Evolutionary conservation across 2,113 vertebrate species (phyloP).

Genomic region (Platichthys stellatus): DNA sequence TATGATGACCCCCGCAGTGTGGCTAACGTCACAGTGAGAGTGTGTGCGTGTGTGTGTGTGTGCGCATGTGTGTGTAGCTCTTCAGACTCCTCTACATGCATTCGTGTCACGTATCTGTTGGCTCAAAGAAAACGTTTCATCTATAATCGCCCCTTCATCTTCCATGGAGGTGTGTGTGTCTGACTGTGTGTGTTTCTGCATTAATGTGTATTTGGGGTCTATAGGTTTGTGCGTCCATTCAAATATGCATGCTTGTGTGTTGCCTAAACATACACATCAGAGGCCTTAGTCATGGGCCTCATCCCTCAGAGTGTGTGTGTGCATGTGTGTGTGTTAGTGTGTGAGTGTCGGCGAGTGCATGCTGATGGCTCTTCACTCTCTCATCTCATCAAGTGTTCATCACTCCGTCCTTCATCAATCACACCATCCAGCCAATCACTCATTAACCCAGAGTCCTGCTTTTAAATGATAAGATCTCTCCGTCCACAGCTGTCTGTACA

Average conservation of each 20-base stretch:
- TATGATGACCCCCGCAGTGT: conserved; percentile 66
- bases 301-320: conserved; percentile 18
- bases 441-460: conserved; percentile 60
- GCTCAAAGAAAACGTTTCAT: conserved; percentile 67
- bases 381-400: conserved; percentile 78
- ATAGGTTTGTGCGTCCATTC: conserved; percentile 39
- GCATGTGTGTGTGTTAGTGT: conserved; percentile 30
- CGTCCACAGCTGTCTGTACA: conserved; percentile 28
- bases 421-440: conserved; percentile 63
- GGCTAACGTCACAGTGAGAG: conserved; percentile 39
- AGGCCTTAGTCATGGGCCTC: conserved; percentile 47
- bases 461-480: conserved; percentile 73
- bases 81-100: conserved; percentile 29
- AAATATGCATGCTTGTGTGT: conserved; percentile 15
- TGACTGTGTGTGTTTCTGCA: conserved; percentile 49
- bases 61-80: conserved; percentile 18
- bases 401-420: conserved; percentile 76
- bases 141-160: conserved; percentile 71
- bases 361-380: conserved; percentile 70
- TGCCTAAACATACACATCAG: conserved; percentile 33
- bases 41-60: conserved; percentile 30
- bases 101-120: conserved; percentile 59
- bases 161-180: conserved; percentile 39
- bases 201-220: conserved; percentile 35
- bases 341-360: conserved; percentile 25